phyloP scores from a whole-genome alignment of 1,140 invertebrate genomes.

The Magallana ariakensis region DNA sequence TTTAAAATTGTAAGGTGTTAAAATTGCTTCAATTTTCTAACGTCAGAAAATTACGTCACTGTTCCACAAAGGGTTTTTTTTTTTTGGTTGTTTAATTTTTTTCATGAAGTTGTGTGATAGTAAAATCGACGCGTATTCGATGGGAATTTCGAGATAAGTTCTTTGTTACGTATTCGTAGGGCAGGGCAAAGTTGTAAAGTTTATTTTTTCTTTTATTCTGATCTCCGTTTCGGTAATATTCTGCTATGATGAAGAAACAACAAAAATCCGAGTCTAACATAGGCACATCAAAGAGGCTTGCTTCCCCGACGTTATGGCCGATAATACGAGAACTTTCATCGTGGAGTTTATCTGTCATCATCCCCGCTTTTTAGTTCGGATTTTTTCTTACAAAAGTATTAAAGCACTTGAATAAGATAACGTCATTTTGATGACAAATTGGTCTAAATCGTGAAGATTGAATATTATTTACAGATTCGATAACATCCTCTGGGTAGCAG shows the following conservation, averaged over 20 bases:
- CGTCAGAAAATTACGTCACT: too few relatives aligned
- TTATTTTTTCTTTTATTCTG: constrained; percentile 27
- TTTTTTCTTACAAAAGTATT: constrained; percentile 36
- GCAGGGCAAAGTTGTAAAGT: constrained; percentile 26
- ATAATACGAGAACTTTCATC: constrained; percentile 32
- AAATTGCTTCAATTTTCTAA: too few relatives aligned
- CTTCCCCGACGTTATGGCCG: background rate
- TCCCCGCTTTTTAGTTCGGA: constrained; percentile 17
- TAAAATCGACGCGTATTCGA: background rate
- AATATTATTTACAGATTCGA: background rate
- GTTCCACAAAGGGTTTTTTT: too few relatives aligned
- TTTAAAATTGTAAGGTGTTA: too few relatives aligned
- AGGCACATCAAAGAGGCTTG: constrained; percentile 9
- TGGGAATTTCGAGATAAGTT: constrained; percentile 2
- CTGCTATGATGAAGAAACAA: constrained; percentile 9
- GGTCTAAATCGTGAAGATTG: constrained; percentile 36
- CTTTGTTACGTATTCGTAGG: background rate
- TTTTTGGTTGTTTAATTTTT: too few relatives aligned
- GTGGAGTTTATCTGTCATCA: constrained; percentile 22
- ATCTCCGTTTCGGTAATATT: constrained; percentile 11
- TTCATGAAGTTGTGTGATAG: background rate
- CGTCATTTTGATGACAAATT: constrained; percentile 36
- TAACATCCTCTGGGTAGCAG: background rate
- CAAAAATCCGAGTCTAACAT: constrained; percentile 12
- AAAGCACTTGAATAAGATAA: constrained; percentile 13